Conservation (phyloP, 2,888 invertebrate species). For the Papilio elwesi region DNA sequence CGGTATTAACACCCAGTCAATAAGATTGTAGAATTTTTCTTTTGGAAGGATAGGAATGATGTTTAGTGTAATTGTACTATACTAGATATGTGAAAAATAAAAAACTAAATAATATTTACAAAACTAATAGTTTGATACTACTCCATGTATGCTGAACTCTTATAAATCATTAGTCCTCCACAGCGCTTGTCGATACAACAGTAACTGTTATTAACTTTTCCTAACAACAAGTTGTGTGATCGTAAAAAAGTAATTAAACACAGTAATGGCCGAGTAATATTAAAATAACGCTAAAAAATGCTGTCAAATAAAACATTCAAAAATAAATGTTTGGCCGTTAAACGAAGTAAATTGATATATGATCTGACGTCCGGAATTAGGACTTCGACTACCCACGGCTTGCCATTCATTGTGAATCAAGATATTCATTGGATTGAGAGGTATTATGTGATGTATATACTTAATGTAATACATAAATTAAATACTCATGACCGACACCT, state of each 20-base stretch:
- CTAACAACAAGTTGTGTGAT: slow-evolving; percentile 9
- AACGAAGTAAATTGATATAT: slow-evolving; percentile 52
- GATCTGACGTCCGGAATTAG: slow-evolving; percentile 66
- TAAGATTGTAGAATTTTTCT: no score
- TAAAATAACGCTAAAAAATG: neutral
- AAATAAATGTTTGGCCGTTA: neutral
- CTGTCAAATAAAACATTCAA: neutral
- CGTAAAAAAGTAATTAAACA: neutral
- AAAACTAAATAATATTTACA: neutral
- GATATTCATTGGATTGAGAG: slow-evolving; percentile 70
- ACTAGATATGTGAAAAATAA: no score
- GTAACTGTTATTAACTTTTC: slow-evolving; percentile 12
- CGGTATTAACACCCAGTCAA: no score
- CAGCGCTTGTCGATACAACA: neutral
- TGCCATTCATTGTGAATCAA: slow-evolving; percentile 65
- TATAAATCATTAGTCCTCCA: slow-evolving; percentile 21
- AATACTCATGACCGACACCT: no score
- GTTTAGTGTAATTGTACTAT: no score
- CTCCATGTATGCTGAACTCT: slow-evolving; percentile 7
- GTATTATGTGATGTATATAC: slow-evolving; percentile 46
- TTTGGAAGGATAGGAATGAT: no score
- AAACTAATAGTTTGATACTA: neutral
- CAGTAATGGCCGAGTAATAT: neutral
- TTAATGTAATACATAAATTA: no score
- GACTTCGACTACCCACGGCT: slow-evolving; percentile 68